phyloP scores from a whole-genome alignment of 2,113 vertebrate genomes.

The Pterocles gutturalis region DNA sequence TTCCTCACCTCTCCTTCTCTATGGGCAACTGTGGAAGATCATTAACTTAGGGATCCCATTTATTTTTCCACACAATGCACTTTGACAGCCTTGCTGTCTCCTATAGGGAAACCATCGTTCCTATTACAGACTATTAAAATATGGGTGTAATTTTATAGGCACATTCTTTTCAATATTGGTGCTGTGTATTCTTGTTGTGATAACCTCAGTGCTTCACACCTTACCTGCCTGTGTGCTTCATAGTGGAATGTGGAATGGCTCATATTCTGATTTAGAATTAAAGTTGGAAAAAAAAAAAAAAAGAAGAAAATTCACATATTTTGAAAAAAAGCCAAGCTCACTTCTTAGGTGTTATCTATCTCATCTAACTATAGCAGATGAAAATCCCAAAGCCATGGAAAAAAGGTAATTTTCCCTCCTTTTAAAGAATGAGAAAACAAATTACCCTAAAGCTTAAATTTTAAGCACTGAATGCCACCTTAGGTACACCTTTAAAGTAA shows the following conservation, averaged over 20 bases:
- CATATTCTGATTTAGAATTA: not conserved
- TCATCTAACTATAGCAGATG: not conserved
- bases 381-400: not conserved
- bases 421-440: not conserved
- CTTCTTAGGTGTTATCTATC: not conserved
- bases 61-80: not conserved
- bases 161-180: not conserved
- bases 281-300: not conserved
- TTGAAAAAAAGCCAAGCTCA: not conserved
- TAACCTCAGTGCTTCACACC: not conserved
- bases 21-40: fast-evolving
- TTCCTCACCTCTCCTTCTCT: not conserved
- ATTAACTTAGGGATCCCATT: too few species aligned
- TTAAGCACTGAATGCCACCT: not conserved
- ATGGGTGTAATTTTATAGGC: not conserved
- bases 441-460: not conserved
- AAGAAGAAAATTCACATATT: not conserved
- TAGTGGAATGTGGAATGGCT: not conserved
- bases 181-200: not conserved
- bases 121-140: not conserved
- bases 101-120: not conserved
- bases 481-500: not conserved
- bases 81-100: not conserved
- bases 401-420: not conserved
- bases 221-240: not conserved